Conservation (phyloP, 2,888 invertebrate genomes). For the Scaptomyza reducta region DNA sequence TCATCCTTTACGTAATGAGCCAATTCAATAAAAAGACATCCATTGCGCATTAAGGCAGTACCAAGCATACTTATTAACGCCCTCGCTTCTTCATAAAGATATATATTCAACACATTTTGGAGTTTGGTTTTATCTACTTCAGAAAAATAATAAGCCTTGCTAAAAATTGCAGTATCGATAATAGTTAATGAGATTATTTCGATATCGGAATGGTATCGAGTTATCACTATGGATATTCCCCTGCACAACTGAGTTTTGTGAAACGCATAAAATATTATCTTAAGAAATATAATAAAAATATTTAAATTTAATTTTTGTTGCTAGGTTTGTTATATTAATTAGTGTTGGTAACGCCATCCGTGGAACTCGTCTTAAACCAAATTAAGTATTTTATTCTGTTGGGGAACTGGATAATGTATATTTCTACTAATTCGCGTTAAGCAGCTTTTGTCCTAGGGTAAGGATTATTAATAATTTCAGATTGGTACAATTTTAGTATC, state of each 20-base stretch:
- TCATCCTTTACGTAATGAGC: constrained; percentile 38
- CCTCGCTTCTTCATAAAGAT: not conserved
- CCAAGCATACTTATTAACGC: too few relatives aligned
- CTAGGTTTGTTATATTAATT: not conserved
- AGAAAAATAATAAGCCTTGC: constrained; percentile 28
- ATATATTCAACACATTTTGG: not conserved
- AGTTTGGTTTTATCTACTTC: not conserved
- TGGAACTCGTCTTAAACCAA: not conserved
- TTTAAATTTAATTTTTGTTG: not conserved
- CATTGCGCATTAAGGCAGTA: not conserved
- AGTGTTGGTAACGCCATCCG: not conserved
- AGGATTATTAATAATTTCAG: not conserved
- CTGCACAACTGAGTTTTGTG: not conserved
- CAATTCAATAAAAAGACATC: not conserved
- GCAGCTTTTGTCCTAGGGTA: not conserved
- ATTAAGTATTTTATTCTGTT: not conserved
- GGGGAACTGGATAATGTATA: not conserved
- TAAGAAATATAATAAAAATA: not conserved
- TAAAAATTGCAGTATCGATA: constrained; percentile 26
- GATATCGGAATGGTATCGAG: constrained; percentile 17
- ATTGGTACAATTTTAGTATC: not conserved
- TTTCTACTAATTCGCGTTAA: not conserved
- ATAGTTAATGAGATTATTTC: constrained; percentile 7
- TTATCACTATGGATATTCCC: constrained; percentile 19
- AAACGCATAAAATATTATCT: not conserved